Conservation (phyloP, 2,797 vertebrate species). For the Myotis daubentonii region DNA sequence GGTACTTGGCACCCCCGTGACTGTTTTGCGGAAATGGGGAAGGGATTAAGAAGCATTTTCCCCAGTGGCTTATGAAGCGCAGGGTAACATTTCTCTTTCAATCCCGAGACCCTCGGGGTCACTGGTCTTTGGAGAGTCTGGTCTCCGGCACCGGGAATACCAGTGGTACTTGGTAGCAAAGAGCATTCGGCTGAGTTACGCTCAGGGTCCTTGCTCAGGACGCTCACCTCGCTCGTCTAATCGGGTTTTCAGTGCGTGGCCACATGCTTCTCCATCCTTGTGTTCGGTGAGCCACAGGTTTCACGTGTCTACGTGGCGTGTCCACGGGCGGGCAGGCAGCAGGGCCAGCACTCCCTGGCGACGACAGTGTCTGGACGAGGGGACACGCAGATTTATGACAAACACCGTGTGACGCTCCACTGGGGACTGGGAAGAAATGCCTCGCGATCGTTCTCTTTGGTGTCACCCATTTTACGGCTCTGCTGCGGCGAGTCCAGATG, state of each 20-base stretch:
- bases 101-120: background rate
- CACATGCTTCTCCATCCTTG: rapidly evolving
- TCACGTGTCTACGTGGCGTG: rapidly evolving
- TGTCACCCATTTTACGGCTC: background rate
- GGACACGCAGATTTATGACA: background rate
- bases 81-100: background rate
- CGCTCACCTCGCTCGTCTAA: rapidly evolving
- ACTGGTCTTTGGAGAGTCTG: background rate
- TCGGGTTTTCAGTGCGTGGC: background rate
- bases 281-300: rapidly evolving
- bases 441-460: conserved; percentile 5
- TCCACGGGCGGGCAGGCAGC: rapidly evolving
- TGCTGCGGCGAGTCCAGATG: conserved; percentile 34
- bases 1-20: background rate
- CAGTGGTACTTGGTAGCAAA: rapidly evolving
- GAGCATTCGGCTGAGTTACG: background rate
- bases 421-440: background rate
- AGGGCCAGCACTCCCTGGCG: background rate
- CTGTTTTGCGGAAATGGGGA: background rate
- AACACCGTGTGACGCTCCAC: background rate
- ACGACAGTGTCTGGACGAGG: rapidly evolving
- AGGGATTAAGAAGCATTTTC: background rate
- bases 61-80: background rate
- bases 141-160: background rate
- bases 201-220: rapidly evolving